Base-by-base conservation (phyloP, 2,888 invertebrate species). In the Pegoplata infirma region DNA sequence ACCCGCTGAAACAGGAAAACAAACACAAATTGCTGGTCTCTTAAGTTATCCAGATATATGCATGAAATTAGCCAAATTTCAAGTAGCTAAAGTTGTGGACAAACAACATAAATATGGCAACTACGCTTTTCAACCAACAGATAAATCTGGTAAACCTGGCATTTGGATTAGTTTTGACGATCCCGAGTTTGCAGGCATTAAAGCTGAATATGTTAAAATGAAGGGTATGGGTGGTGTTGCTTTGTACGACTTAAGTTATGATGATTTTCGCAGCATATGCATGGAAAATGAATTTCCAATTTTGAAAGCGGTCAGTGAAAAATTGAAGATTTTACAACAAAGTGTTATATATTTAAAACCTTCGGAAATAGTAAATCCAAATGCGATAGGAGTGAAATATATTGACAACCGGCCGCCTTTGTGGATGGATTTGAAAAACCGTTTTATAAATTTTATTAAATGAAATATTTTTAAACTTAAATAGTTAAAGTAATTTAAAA, bases 141-240 rank as follows among this genome's bases (percentile, higher is more conserved):
- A 93, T 71, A 92, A 92, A 23, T 91, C 90, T 55, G 93, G 92
- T 0, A 91, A 92, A 1, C 91, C 92, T 12, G 96, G 96, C 1
- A 88, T 95, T 6, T 96, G 96, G 96, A 93, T 95, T 7, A 93
- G 93, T 80, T 96, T 93, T 85, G 96, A 96, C 85, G 95, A 96
- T 86, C 93, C 95, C 0, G 95, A 96, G 83, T 95, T 95, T 0
- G 95, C 94, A 46, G 95, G 93, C 32, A 93, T 94, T 84, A 96
- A 96, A 86, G 95, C 95, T 0, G 88, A 90, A 12, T 96, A 93
- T 85, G 94, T 90, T 49, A 91, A 93, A 83, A 92, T 92, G 0
- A 94, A 93, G 87, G 93, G 92, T 17, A 91, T 96, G 1, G 96
- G 95, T 8, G 96, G 96, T 14, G 90, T 96, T 10, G 94, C 95